phyloP scores from a whole-genome alignment of 2,113 vertebrate species.

The Andinoacara biseriatus region DNA sequence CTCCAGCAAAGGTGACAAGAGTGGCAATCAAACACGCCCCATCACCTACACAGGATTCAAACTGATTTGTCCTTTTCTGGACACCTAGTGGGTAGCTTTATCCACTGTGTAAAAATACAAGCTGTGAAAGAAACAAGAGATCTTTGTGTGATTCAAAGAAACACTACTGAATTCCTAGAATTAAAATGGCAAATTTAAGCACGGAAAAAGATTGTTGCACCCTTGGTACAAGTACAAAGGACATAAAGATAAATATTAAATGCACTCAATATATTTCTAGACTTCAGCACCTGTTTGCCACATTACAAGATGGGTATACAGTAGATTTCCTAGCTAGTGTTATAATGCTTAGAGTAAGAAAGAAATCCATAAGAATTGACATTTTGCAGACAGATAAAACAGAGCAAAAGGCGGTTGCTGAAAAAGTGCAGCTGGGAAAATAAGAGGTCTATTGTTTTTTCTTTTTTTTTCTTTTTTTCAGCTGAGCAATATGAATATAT shows the following conservation, averaged over 20 bases:
- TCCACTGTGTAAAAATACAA: neutral
- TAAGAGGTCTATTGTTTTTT: neutral
- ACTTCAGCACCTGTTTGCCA: neutral
- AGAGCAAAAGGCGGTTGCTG: fast-evolving
- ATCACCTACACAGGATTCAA: conserved; percentile 45
- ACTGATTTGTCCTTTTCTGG: conserved; percentile 36
- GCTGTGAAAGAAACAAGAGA: neutral
- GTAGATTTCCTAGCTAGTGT: neutral
- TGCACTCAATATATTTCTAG: neutral
- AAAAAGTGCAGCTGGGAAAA: neutral
- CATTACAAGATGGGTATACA: neutral
- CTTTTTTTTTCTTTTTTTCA: neutral
- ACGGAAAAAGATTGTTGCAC: neutral
- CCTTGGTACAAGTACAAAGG: neutral
- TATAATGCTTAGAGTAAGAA: neutral
- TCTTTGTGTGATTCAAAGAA: conserved; percentile 9
- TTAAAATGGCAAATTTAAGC: neutral
- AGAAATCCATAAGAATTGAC: neutral
- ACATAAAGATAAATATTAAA: conserved; percentile 23
- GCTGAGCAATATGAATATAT: neutral
- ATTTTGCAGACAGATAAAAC: neutral
- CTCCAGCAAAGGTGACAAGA: conserved; percentile 54
- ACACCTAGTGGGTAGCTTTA: conserved; percentile 12
- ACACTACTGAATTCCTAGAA: neutral
- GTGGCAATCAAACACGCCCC: conserved; percentile 53